Percentiles rank a stretch among this genome's conserved stretches.
These are phyloP conservation scores for Hylyphantes graminicola DNA, from an alignment of 1,140 invertebrate genomes.

Conservation along the genomic window DNA sequence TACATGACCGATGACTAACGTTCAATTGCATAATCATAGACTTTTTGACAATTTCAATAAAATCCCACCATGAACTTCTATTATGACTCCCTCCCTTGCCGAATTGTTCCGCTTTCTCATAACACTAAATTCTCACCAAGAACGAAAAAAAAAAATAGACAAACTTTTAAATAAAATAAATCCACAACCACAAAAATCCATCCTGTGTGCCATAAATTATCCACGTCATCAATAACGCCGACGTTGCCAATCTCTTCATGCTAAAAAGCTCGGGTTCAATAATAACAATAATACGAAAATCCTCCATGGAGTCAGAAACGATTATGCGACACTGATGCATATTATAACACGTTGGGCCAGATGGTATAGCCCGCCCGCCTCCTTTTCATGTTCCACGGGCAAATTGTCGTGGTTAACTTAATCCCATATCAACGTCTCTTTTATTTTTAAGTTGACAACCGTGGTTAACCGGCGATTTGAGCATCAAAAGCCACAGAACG, in stretches of 20 bases:
- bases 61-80: conserved; percentile 15
- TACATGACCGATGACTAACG: conserved; percentile 10
- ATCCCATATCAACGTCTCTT: conserved; percentile 45
- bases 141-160: neutral
- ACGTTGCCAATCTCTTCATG: neutral
- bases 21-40: conserved; percentile 38
- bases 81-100: neutral
- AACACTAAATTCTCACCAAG: conserved; percentile 2
- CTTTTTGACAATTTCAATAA: conserved; percentile 28
- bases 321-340: conserved; percentile 30
- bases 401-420: conserved; percentile 53
- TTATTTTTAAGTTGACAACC: conserved; percentile 53
- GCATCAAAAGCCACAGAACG: neutral
- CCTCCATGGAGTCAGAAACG: conserved; percentile 10
- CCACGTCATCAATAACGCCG: neutral
- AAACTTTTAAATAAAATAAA: neutral
- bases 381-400: neutral
- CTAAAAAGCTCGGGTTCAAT: neutral
- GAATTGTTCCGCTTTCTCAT: neutral
- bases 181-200: neutral
- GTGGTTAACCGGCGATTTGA: conserved; percentile 29
- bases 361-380: conserved; percentile 11
- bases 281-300: neutral
- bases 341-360: conserved; percentile 23
- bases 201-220: conserved; percentile 15